These are phyloP conservation scores for Cyclina sinensis DNA, from an alignment of 1,140 invertebrate species.

Conservation along the genomic window DNA sequence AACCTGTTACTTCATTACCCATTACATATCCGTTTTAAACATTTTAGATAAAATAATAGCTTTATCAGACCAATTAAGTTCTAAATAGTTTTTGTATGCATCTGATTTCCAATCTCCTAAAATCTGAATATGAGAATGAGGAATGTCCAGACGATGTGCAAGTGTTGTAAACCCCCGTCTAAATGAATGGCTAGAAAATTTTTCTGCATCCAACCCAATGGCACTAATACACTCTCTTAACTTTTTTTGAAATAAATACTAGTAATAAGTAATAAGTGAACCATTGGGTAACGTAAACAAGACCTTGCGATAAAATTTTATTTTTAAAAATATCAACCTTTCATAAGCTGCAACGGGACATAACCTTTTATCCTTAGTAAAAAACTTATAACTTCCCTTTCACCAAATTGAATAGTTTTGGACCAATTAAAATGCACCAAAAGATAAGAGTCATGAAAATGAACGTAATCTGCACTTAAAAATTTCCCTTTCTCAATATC, in stretches of 20 bases:
- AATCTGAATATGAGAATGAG: too few relatives aligned
- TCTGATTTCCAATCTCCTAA: too few relatives aligned
- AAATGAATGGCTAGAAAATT: too few relatives aligned
- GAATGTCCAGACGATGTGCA: too few relatives aligned
- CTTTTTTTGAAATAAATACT: not conserved
- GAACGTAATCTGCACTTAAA: not conserved
- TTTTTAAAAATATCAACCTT: not conserved
- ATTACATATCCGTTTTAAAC: too few relatives aligned
- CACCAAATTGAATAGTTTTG: constrained; percentile 17
- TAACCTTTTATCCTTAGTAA: not conserved
- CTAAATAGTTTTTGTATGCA: too few relatives aligned
- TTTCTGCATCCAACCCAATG: too few relatives aligned
- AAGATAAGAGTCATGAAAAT: not conserved
- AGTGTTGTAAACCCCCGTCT: too few relatives aligned
- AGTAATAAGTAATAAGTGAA: not conserved
- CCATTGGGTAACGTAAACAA: not conserved
- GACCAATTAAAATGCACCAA: constrained; percentile 11
- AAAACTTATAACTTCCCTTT: not conserved
- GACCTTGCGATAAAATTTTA: not conserved
- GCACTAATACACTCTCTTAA: too few relatives aligned
- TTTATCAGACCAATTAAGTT: too few relatives aligned
- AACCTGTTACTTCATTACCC: too few relatives aligned
- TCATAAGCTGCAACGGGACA: not conserved
- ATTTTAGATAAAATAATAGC: too few relatives aligned
- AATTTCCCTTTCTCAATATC: not conserved